A percentile compares a stretch with the other conserved stretches of the same genome.
These are phyloP conservation scores for Phragmatobia fuliginosa DNA, from an alignment of 2,888 invertebrate species.

Conservation along the genomic window DNA sequence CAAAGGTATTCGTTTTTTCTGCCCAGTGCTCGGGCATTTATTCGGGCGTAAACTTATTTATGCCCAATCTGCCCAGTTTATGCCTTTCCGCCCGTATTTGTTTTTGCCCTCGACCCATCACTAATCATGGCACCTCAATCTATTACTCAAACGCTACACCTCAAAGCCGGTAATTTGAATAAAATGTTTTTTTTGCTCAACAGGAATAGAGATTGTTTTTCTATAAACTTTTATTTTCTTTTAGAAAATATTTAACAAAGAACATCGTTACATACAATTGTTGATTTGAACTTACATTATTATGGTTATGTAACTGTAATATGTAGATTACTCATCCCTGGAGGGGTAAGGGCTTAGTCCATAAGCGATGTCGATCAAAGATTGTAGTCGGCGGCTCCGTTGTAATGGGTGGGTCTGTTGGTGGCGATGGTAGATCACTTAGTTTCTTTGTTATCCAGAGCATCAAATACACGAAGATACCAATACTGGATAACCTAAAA, in stretches of 20 bases:
- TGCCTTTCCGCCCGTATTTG: too few relatives aligned
- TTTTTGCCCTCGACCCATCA: too few relatives aligned
- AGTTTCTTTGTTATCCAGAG: constrained; percentile 68
- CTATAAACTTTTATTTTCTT: background rate
- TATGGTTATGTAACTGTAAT: background rate
- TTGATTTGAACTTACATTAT: background rate
- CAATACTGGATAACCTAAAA: constrained; percentile 55
- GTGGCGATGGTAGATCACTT: constrained; percentile 64
- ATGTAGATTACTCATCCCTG: constrained; percentile 6
- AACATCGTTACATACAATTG: background rate
- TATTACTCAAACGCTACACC: background rate
- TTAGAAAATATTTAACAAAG: background rate
- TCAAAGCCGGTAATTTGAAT: background rate
- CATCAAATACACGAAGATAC: constrained; percentile 63
- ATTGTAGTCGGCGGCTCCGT: background rate
- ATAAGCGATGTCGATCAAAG: constrained; percentile 12
- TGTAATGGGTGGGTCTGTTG: constrained; percentile 32
- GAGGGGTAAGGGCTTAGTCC: background rate
- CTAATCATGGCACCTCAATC: background rate
- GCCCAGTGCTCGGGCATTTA: too few relatives aligned
- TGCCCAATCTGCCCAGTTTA: too few relatives aligned
- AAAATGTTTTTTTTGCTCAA: background rate
- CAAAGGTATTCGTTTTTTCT: too few relatives aligned
- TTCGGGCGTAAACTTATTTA: too few relatives aligned
- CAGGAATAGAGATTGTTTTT: background rate